Base-by-base conservation (phyloP, 64 coral and sea anemone genomes). In the Porites australiensis region DNA sequence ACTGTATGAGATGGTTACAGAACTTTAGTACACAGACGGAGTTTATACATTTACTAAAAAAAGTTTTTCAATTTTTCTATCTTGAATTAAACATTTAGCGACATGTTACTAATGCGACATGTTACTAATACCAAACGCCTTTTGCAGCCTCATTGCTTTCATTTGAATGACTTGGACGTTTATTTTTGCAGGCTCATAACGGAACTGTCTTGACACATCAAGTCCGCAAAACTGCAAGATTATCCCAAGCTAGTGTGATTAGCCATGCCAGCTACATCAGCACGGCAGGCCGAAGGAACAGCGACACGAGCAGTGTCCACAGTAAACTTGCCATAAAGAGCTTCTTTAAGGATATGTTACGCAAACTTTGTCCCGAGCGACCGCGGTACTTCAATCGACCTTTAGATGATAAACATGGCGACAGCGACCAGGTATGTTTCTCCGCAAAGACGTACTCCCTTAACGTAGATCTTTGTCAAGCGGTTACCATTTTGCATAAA, bases 291-390 rank as follows among this genome's bases (percentile, higher is more conserved):
- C 44, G 47, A 20, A 49, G 63, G 63, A 69, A 11, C 4, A 84
- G 81, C 61, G 63, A 64, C 45, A 51, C 81, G 7, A 84, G 62
- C 12, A 84, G 58, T 48, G 44, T 48, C 52, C 37, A 84, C 49
- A 22, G 10, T 16, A 50, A 84, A 68, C 27, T 37, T 37, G 16
- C 46, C 6, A 68, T 68, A 44, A 84, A 51, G 69, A 65, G 48
- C 19, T 84, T 68, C 81, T 83, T 68, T 47, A 67, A 22, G 11
- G 48, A 84, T 67, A 84, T 84, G 63, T 68, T 84, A 16, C 63
- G 47, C 3, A 84, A 84, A 68, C 46, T 84, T 18, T 84, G 43
- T 18, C 81, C 81, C 1, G 61, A 67, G 14, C 81, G 62, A 2
- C 81, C 81, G 2, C 67, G 81, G 18, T 84, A 84, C 47, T 47